Base-by-base conservation (phyloP, 2,888 invertebrate species). In the Apamea epomidion region DNA sequence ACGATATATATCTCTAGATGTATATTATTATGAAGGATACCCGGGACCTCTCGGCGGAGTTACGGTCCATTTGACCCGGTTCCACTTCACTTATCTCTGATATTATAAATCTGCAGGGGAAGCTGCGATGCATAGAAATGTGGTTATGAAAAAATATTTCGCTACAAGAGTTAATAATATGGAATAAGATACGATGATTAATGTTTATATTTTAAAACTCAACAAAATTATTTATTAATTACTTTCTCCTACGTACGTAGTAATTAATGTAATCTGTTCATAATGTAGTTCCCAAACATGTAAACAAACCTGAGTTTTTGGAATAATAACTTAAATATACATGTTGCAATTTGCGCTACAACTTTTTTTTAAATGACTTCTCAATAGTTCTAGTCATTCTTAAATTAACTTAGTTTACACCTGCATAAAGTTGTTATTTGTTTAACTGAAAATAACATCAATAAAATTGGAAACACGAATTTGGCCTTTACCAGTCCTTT, bases 21-120 rank as follows among this genome's bases (percentile, higher is more conserved):
- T 29, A 37, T 72, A 65, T 70, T 45, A 21, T 14, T 16, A 37
- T 32, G 58, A 72, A 72, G 58, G 74, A 65, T 65, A 51, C 58
- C 54, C 77, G 51, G 51, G 45, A 29, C 68, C 58, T 68, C 60
- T 74, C 74, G 10, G n/a, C 37, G 42, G 72, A 84, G 67, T 87
- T 84, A 82, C 76, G 71, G 76, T 82, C 74, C 85, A 74, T 82
- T 84, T 87, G 79, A 84, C 82, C 85, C 76, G 73, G 65, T 76
- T 82, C 65, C 74, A 77, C 64, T 77, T 58, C 51, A 16, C 25
- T 69, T 86, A 79, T 77, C 81, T 65, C 6, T 77, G 42, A 48
- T 76, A 78, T 68, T 74, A 79, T 82, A 82, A 80, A 80, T 87
- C 69, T 71, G 29, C 16, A 51, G 42, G 21, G 42, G 48, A 42